These are phyloP conservation scores for Calvadosia cruxmelitensis DNA, from an alignment of 30 jellyfish, hydroid and myxozoan genomes.

Conservation along the genomic window DNA sequence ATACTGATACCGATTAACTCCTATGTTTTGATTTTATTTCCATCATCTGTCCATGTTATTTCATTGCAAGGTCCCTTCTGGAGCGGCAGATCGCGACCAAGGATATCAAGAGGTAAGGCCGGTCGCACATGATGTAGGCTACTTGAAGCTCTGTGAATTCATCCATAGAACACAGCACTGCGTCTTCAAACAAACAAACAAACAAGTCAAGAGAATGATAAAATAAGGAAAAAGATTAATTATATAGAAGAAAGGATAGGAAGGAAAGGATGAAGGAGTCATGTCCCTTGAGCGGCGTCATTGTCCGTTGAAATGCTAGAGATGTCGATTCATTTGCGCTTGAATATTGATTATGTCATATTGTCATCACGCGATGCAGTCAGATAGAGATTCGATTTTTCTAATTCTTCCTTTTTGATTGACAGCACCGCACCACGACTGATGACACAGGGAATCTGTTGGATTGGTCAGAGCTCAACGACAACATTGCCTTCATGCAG, in stretches of 20 bases:
- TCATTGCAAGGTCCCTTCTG: no score
- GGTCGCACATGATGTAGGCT: no score
- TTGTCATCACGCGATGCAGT: not conserved
- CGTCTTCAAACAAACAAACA: conserved; percentile 22
- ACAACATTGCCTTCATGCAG: conserved; percentile 64
- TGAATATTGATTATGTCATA: not conserved
- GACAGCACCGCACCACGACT: not conserved
- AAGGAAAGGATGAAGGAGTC: conserved; percentile 14
- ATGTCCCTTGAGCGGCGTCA: no score
- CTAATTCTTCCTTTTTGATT: not conserved
- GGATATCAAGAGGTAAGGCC: no score
- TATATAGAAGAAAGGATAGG: conserved; percentile 7
- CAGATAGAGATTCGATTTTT: not conserved
- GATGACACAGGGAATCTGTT: conserved; percentile 6
- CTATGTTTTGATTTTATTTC: no score
- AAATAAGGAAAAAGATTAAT: not conserved
- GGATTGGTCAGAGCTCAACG: conserved; percentile 88
- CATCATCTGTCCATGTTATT: no score
- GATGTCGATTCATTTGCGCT: no score
- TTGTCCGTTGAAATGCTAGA: no score
- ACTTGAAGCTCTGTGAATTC: no score
- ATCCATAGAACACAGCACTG: no score
- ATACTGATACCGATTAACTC: no score
- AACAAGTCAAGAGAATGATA: not conserved
- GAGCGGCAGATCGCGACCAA: no score